Base-by-base conservation (phyloP, 2,797 vertebrate genomes). In the Saxicola maurus region DNA sequence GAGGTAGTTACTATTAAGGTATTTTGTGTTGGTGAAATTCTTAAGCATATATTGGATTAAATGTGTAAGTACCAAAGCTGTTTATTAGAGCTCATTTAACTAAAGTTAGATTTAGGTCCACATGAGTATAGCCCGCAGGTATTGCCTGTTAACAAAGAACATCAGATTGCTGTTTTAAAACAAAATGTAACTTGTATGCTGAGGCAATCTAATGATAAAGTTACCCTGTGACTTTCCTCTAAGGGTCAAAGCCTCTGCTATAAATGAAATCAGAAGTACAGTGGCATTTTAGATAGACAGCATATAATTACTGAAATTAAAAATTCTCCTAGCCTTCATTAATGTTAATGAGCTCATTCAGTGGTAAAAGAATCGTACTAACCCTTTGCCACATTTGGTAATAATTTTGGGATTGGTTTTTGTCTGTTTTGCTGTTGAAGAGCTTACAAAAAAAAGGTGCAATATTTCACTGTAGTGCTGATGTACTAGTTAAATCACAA, bases 121-220 rank as follows among this genome's bases (percentile, higher is more conserved):
- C 21, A 1, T 45, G n/a, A 76, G 30, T 57, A 11, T 7, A 35
- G 51, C 46, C n/a, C 1, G 0, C 30, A 65, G 61, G 28, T 82
- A 42, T 75, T 55, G 15, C 20, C 30, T 43, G 14, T 77, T 62
- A 72, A 33, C 13, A 71, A 40, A 45, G 10, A 23, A 15, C 24
- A 35, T 51, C 7, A 23, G 40, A 14, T 17, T 84, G 35, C 21
- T 79, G 16, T 53, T 88, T 57, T 55, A 46, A 84, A 81, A 59
- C 24, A 68, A 52, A 82, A 61, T 35, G 1, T 20, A 43, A 16
- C 5, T 66, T 0, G 0, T 25, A 38, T 42, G 16, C 49, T 2
- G 0, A 18, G 21, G 40, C 65, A 65, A 3, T 55, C 27, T 86
- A 30, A 45, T 48, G 27, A 30, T 78, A 49, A 11, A 28, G 23